Base-by-base conservation (phyloP, 2,888 invertebrate genomes). In the Cartodere bifasciata region DNA sequence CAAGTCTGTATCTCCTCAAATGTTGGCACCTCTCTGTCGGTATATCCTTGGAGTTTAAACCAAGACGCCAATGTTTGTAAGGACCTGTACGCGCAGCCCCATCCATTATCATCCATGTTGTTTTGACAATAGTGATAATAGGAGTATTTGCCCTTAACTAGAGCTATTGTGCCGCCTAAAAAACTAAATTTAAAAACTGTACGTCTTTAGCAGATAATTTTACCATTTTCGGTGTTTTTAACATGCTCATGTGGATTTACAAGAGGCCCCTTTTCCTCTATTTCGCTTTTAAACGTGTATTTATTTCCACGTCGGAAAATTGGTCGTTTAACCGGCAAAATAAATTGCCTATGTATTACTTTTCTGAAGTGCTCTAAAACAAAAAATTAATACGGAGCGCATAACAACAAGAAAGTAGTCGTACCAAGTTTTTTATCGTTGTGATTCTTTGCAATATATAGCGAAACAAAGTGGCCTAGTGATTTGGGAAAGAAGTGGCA, bases 21-120 rank as follows among this genome's bases (percentile, higher is more conserved):
- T 3, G 74, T 73, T 10, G 95, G 97, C 35, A 91, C 68, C 10
- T 71, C 62, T 28, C 68, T 67, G 26, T 78, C 70, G 2, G 80
- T 80, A 52, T 83, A 90, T 4, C 88, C 88, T 62, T 92, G 90
- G 47, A 50, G 38, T 70, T 72, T 71, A 54, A 87, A 92, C 98
- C 98, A 99, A 0, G 95, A 95, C 41, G 86, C 75, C 39, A 98
- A 70, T 0, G 97, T 95, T 64, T 98, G 98, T 49, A 98, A 67
- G 1, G 95, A 95, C 37, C 98, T 72, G 55, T 98, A 98, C 0
- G 98, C 98, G 64, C 98, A 98, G 3, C 98, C 98, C 98, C 98
- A 98, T n/a, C 92, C 92, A 56, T 84, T 81, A 51, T 98, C 98
- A 58, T 95, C 83, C 55, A 90, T 76, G 43, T 75, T 71, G 51